A percentile compares a stretch with the other conserved stretches of the same genome.
phyloP scores from a whole-genome alignment of 1,140 invertebrate genomes.

The Drosophila pachea region DNA sequence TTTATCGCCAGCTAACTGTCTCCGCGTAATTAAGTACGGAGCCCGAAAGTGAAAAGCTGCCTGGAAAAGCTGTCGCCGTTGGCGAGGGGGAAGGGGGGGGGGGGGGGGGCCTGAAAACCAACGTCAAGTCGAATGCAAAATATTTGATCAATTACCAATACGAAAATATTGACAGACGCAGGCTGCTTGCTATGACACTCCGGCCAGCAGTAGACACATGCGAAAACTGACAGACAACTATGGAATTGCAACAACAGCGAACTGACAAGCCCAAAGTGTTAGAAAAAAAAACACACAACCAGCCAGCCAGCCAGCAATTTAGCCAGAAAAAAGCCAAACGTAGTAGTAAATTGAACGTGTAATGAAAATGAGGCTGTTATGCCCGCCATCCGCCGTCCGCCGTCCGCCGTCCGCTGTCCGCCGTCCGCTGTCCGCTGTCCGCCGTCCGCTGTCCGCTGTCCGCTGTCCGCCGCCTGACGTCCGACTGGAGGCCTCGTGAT shows the following conservation, averaged over 20 bases:
- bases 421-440: too few species aligned
- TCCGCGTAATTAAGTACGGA: too few species aligned
- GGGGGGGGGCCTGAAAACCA: too few species aligned
- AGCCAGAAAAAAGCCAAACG: conserved; percentile 48
- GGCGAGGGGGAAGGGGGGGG: too few species aligned
- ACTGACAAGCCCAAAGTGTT: conserved; percentile 34
- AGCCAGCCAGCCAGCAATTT: conserved; percentile 24
- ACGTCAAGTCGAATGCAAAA: conserved; percentile 58
- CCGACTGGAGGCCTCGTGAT: conserved; percentile 12
- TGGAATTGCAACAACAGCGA: conserved; percentile 56
- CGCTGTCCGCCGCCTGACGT: too few species aligned
- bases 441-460: conserved; percentile 15
- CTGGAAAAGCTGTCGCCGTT: too few species aligned
- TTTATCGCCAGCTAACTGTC: neutral
- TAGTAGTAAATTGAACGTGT: conserved; percentile 64
- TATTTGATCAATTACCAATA: conserved; percentile 70
- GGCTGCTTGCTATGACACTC: conserved; percentile 55
- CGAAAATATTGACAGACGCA: conserved; percentile 53
- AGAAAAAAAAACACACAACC: conserved; percentile 51
- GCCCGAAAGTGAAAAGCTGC: conserved; percentile 38
- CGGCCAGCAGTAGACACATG: conserved; percentile 59
- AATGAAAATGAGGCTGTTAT: conserved; percentile 57
- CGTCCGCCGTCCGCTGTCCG: too few species aligned
- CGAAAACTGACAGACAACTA: conserved; percentile 71
- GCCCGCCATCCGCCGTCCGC: conserved; percentile 16